Base-by-base conservation (phyloP, 2,797 vertebrate genomes). In the Catharus ustulatus region DNA sequence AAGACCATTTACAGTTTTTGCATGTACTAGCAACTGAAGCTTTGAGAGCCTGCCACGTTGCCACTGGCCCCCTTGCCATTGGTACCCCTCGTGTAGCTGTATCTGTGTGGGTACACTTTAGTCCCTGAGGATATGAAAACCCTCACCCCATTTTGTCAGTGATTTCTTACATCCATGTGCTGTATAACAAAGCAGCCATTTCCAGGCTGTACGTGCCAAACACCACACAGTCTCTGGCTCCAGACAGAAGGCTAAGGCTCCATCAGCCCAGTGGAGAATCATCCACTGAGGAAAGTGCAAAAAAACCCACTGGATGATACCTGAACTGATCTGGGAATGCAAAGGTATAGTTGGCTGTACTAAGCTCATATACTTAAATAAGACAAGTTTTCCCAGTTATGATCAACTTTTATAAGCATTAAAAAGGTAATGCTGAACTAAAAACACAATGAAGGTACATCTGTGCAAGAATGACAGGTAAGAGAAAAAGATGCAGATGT, bases 21-120 rank as follows among this genome's bases (percentile, higher is more conserved):
- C 18, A 52, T 22, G 19, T 59, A 45, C 26, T 21, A 42, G 69
- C 38, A 22, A 5, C 3, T 16, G 40, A 66, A 62, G 49, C 9
- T 59, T 92, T 77, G 43, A 40, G 64, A 85, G 61, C 18, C 55
- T 73, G 69, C 59, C 51, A 30, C 2, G 1, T 7, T 40, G 45
- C 32, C 38, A 10, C 21, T 8, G 14, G 2, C n/a, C 34, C 43
- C 81, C 34, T 26, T 24, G 27, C 32, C 78, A 54, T 22, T 3
- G 11, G 52, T 54, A 38, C 7, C 22, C 22, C n/a, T 7, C 0
- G 0, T 19, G 17, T 3, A 38, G 10, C 0, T 34, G 5, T 34
- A 71, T 32, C 12, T 45, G 13, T 5, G 15, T 19, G 22, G 20
- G 24, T 15, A 13, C 18, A 6, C 12, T 54, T 48, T 0, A 55